Conservation (phyloP, 2,797 vertebrate genomes). For the Galagoides demidoff region DNA sequence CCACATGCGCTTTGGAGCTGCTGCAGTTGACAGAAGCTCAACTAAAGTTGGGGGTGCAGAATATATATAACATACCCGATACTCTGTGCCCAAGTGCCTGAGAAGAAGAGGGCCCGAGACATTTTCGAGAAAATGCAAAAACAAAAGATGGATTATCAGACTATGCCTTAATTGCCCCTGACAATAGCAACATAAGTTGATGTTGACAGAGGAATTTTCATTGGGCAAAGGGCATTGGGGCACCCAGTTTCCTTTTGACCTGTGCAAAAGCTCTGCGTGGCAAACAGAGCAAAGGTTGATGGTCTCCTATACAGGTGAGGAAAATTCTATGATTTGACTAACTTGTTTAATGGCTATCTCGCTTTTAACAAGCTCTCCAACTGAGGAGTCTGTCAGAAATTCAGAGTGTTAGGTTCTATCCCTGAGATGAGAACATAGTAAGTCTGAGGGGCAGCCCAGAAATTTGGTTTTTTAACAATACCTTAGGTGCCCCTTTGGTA, state of each 20-base stretch:
- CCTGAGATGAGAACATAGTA: not conserved
- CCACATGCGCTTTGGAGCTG: constrained; percentile 7
- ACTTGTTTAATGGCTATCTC: not conserved
- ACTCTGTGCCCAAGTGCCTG: not conserved
- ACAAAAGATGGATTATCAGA: not conserved
- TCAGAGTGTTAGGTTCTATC: not conserved
- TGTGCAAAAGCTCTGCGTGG: not conserved
- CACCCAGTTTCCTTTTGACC: not conserved
- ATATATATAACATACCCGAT: not conserved
- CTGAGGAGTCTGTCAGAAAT: not conserved
- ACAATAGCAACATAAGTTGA: not conserved
- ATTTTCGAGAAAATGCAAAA: constrained; percentile 9
- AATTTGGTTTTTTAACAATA: constrained; percentile 10
- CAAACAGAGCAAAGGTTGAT: not conserved
- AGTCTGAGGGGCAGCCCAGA: not conserved
- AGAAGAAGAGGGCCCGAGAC: not conserved
- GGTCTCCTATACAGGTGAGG: not conserved
- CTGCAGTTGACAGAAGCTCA: not conserved
- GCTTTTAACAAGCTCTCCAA: constrained; percentile 32
- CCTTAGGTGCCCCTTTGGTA: not conserved
- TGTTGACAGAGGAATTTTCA: not conserved
- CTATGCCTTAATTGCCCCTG: not conserved
- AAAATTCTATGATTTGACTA: not conserved
- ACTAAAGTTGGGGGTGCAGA: not conserved
- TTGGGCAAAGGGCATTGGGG: not conserved